Base-by-base conservation (phyloP, 2,888 invertebrate species). In the Dynastes maya region DNA sequence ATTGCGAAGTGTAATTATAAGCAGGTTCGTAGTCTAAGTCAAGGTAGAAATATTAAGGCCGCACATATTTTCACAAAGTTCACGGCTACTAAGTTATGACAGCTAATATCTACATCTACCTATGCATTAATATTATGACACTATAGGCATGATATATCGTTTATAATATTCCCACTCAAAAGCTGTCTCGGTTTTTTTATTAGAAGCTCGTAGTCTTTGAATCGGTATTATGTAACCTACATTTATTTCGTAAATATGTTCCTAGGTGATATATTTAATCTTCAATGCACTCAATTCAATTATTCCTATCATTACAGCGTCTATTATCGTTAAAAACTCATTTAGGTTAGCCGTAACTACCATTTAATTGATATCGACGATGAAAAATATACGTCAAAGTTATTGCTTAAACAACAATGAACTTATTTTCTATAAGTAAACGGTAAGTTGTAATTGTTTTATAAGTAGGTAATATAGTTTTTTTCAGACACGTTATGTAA, bases 1-100 rank as follows among this genome's bases (percentile, higher is more conserved):
- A 55, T 22, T 55, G 55, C 22, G 22, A 55, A 29, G 45, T 11
- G 37, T 29, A 64, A 32, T 29, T 64, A 64, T n/a, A 11, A 64
- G 53, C 55, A 61, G 64, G n/a, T 45, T 16, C 27, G 16, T 37
- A 61, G 37, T 64, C 75, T 76, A 64, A 76, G 75, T 76, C 75
- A 76, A 76, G 75, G 75, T 64, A 49, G 64, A 76, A 76, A 64
- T 65, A 63, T 76, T 76, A 76, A 76, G 75, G 75, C 63, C 75
- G 51, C 29, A 3, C 45, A 64, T 58, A 65, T 76, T 76, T 76
- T 64, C 29, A 22, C 22, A 37, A 63, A 64, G 64, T 76, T 76
- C 65, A 76, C 51, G 75, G 75, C 32, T 63, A 29, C 29, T 64
- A 64, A 64, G 9, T n/a, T n/a, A 32, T 32, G 9, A 64, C 64